A percentile compares a stretch with the other conserved stretches of the same genome.
Conservation (phyloP, 2,888 invertebrate genomes). For the Nesidiocoris tenuis region DNA sequence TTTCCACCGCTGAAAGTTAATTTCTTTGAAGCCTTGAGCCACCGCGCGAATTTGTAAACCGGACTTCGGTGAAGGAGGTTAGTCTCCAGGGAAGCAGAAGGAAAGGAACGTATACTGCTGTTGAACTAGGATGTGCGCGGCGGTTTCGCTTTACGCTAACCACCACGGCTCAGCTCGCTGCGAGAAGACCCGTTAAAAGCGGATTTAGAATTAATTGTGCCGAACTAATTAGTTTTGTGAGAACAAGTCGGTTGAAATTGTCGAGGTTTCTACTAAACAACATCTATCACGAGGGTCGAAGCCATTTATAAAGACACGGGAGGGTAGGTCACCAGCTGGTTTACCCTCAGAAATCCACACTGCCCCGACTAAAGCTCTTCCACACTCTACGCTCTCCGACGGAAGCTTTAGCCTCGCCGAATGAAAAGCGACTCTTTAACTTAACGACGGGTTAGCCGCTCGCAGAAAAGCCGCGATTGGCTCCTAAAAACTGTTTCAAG, state of each 20-base stretch:
- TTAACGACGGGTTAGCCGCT: background rate
- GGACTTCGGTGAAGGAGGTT: too few relatives aligned
- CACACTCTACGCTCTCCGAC: too few relatives aligned
- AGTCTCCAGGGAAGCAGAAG: too few relatives aligned
- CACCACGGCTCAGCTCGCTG: background rate
- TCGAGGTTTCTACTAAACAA: constrained; percentile 28
- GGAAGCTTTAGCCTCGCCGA: background rate
- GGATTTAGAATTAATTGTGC: constrained; percentile 44
- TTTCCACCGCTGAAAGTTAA: too few relatives aligned
- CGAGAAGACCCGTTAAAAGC: constrained; percentile 28
- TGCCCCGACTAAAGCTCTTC: background rate
- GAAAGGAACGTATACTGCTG: too few relatives aligned
- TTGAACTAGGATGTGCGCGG: too few relatives aligned
- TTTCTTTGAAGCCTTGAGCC: too few relatives aligned
- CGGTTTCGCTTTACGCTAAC: background rate
- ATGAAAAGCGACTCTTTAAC: background rate
- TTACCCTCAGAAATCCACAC: background rate
- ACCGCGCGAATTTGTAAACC: too few relatives aligned
- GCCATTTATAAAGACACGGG: constrained; percentile 29
- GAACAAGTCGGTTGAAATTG: constrained; percentile 40
- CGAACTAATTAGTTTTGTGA: constrained; percentile 45
- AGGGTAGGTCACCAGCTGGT: constrained; percentile 1
- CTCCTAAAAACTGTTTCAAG: background rate
- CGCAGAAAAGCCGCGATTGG: background rate
- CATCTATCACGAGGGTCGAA: constrained; percentile 19